A percentile compares a stretch with the other conserved stretches of the same genome.
These are phyloP conservation scores for Aleiodes sp. DNA, from an alignment of 1,140 invertebrate genomes.

Conservation along the genomic window DNA sequence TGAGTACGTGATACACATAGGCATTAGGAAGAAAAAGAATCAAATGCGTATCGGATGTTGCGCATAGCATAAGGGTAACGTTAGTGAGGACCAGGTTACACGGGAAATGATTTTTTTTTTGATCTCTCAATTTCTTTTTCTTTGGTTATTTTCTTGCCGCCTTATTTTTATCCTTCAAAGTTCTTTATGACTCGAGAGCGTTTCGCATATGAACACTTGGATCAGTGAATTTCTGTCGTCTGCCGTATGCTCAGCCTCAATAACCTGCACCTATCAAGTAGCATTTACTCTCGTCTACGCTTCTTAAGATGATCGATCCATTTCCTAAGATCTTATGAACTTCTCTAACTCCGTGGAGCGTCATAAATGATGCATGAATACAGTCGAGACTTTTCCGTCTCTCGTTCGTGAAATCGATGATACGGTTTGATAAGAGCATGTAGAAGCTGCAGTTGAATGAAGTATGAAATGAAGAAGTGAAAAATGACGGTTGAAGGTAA, in stretches of 20 bases:
- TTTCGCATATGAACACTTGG: slow-evolving; percentile 1
- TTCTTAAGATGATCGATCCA: slow-evolving; percentile 21
- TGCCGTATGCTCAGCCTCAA: slow-evolving; percentile 25
- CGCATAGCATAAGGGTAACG: slow-evolving; percentile 31
- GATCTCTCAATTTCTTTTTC: slow-evolving; percentile 8
- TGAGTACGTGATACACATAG: background rate
- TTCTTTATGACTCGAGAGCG: slow-evolving; percentile 7
- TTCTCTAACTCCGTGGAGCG: background rate
- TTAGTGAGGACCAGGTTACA: slow-evolving; percentile 33
- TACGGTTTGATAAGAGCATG: background rate
- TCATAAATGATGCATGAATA: background rate
- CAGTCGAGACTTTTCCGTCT: background rate
- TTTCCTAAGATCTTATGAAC: slow-evolving; percentile 20
- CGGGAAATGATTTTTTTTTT: slow-evolving; percentile 32
- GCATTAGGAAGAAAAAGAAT: slow-evolving; percentile 1
- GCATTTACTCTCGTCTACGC: slow-evolving; percentile 16
- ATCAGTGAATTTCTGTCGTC: background rate
- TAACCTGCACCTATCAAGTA: too few species aligned
- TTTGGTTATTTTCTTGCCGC: slow-evolving; percentile 23
- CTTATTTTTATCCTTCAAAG: slow-evolving; percentile 14
- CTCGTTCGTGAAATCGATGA: slow-evolving; percentile 9
- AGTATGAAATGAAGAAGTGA: background rate
- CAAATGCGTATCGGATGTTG: slow-evolving; percentile 35
- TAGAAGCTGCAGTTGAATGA: background rate
- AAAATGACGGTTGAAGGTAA: background rate